Evolutionary conservation across 2,113 vertebrate genomes (phyloP).

Genomic region (Mobula hypostoma): DNA sequence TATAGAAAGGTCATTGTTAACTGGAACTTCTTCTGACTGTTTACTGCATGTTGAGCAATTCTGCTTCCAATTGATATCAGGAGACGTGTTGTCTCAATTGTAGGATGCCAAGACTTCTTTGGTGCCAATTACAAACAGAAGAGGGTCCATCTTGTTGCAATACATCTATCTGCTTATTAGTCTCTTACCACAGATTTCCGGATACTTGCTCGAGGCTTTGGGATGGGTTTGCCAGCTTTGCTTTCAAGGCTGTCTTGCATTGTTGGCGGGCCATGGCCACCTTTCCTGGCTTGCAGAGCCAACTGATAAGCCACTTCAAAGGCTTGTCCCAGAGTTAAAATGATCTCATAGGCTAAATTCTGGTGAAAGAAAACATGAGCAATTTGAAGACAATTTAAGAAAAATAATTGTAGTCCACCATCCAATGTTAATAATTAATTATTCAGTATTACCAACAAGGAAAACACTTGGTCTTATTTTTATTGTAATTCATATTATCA

Average conservation of each 20-base stretch:
- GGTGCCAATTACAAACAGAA: slow-evolving; percentile 23
- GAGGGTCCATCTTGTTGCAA: slow-evolving; percentile 25
- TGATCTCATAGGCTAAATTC: slow-evolving; percentile 98
- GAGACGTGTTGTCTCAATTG: not conserved
- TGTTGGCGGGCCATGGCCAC: slow-evolving; percentile 85
- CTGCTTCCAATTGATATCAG: too few species aligned
- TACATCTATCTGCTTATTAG: slow-evolving; percentile 27
- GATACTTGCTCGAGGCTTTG: slow-evolving; percentile 94
- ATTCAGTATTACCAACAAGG: not conserved
- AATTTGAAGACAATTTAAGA: not conserved
- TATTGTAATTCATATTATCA: not conserved
- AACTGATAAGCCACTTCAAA: slow-evolving; percentile 98
- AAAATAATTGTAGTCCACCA: not conserved
- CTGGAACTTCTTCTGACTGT: slow-evolving; percentile 16
- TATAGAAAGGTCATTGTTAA: slow-evolving; percentile 36
- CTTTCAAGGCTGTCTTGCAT: slow-evolving; percentile 96
- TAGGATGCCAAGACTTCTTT: not conserved
- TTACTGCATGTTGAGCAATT: slow-evolving; percentile 24
- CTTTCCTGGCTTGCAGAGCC: slow-evolving; percentile 91
- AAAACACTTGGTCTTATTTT: not conserved
- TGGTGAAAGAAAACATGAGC: slow-evolving; percentile 50
- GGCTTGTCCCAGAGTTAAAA: slow-evolving; percentile 93
- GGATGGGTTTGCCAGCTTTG: slow-evolving; percentile 93
- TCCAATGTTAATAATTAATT: not conserved
- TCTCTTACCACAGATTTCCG: slow-evolving; percentile 90